Percentiles rank a stretch among this genome's conserved stretches.
phyloP scores from a whole-genome alignment of 2,797 vertebrate species.

The Lepus townsendii region DNA sequence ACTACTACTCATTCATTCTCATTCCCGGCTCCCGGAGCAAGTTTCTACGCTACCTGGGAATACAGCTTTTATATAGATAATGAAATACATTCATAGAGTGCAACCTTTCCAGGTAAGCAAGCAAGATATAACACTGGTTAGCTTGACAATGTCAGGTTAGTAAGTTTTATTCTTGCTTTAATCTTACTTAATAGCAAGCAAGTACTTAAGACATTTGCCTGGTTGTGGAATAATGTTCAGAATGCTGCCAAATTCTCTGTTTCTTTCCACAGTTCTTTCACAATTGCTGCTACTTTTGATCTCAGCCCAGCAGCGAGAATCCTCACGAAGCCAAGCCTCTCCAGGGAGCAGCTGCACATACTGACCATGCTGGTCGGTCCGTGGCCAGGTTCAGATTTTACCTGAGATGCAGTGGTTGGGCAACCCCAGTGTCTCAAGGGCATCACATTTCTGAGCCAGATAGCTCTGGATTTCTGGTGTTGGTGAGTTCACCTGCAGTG shows the following conservation, averaged over 20 bases:
- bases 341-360: background rate
- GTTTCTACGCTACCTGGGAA: background rate
- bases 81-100: background rate
- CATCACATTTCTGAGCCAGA: background rate
- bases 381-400: background rate
- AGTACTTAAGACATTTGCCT: background rate
- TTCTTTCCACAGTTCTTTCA: background rate
- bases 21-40: constrained; percentile 42
- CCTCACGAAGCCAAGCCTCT: background rate
- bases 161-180: constrained; percentile 18
- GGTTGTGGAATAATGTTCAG: background rate
- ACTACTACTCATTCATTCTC: background rate
- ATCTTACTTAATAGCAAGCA: background rate
- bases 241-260: background rate
- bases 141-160: background rate
- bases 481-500: background rate
- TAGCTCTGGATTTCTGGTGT: background rate
- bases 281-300: background rate
- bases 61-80: background rate
- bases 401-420: background rate
- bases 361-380: background rate
- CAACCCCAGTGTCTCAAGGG: background rate
- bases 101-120: background rate
- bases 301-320: constrained; percentile 22
- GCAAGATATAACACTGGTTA: background rate